Evolutionary conservation across 2,113 vertebrate genomes (phyloP).

Genomic region (Drymodes brunneopygia): DNA sequence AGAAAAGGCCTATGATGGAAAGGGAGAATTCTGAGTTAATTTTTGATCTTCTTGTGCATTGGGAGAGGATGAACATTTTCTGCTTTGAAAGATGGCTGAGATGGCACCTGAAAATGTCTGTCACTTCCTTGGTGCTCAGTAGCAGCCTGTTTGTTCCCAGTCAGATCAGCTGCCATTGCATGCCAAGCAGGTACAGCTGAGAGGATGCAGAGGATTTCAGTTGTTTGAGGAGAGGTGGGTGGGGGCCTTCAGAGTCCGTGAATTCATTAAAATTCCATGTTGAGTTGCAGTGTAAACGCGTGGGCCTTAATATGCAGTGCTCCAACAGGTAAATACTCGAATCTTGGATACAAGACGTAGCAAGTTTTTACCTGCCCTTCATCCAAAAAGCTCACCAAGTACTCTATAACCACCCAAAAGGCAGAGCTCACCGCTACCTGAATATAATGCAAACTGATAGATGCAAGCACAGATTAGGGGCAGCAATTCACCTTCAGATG

Average conservation of each 20-base stretch:
- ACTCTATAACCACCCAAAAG: conserved; percentile 36
- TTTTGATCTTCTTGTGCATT: background rate
- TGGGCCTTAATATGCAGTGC: conserved; percentile 49
- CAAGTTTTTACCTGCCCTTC: conserved; percentile 68
- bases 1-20: background rate
- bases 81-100: background rate
- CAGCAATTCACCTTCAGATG: background rate
- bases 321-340: conserved; percentile 67
- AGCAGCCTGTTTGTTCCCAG: background rate
- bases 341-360: conserved; percentile 20
- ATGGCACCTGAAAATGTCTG: background rate
- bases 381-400: conserved; percentile 9
- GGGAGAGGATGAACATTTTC: background rate
- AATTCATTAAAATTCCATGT: conserved; percentile 57
- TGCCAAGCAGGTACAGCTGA: background rate
- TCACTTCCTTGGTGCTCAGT: background rate
- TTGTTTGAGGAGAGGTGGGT: conserved; percentile 18
- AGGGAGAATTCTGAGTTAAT: background rate
- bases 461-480: background rate
- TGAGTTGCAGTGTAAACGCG: conserved; percentile 31
- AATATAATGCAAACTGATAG: conserved; percentile 11
- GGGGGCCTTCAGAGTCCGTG: background rate
- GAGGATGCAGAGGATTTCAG: conserved; percentile 1
- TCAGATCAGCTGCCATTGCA: background rate
- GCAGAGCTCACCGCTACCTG: background rate